Evolutionary conservation across 2,888 invertebrate species (phyloP).

Genomic region (Kuschelorhynchus macadamiae): DNA sequence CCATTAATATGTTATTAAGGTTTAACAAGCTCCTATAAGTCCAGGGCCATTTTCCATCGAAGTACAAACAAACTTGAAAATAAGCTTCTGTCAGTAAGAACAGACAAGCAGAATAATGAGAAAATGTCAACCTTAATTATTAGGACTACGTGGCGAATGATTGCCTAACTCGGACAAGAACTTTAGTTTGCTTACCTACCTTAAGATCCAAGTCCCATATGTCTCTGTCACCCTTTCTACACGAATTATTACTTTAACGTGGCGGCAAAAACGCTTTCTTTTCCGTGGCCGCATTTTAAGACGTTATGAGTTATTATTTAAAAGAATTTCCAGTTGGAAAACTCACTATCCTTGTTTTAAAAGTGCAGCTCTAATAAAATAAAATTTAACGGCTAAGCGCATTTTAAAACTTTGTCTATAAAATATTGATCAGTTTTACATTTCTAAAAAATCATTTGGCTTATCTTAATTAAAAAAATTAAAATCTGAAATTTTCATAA

Average conservation of each 20-base stretch:
- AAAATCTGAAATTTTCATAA: too few species aligned
- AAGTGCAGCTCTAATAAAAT: slow-evolving; percentile 4
- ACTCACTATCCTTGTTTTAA: not conserved
- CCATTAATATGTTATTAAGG: slow-evolving; percentile 19
- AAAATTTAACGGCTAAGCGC: too few species aligned
- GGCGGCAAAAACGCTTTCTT: slow-evolving; percentile 30
- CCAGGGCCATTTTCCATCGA: slow-evolving; percentile 37
- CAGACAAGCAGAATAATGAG: slow-evolving; percentile 64
- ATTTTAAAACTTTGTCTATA: too few species aligned
- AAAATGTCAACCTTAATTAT: slow-evolving; percentile 64
- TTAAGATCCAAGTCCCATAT: slow-evolving; percentile 79
- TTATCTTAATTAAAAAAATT: too few species aligned
- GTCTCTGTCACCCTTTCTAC: slow-evolving; percentile 71
- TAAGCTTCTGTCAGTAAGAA: slow-evolving; percentile 55
- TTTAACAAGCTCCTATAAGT: slow-evolving; percentile 20
- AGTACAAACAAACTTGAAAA: slow-evolving; percentile 33
- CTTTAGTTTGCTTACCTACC: slow-evolving; percentile 66
- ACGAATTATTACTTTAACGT: slow-evolving; percentile 45
- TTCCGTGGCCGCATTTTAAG: slow-evolving; percentile 29
- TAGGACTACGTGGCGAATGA: slow-evolving; percentile 61
- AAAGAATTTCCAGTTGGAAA: slow-evolving; percentile 9
- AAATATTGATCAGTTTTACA: too few species aligned
- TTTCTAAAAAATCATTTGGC: too few species aligned
- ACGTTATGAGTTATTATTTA: slow-evolving; percentile 29
- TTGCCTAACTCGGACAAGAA: slow-evolving; percentile 52